Evolutionary conservation across 2,888 invertebrate species (phyloP).

Genomic region (Fabriciana adippe): DNA sequence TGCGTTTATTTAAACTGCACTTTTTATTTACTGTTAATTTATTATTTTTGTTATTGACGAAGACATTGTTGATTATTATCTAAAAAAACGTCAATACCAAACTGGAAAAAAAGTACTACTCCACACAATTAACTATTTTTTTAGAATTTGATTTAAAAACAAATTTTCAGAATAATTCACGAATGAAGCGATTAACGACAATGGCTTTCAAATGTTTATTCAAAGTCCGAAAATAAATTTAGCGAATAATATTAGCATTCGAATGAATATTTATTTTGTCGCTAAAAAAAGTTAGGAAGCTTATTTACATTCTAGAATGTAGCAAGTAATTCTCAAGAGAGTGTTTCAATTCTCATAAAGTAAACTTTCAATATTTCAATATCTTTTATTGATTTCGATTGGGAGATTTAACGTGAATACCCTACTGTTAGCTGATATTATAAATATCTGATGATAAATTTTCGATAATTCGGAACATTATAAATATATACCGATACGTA

Average conservation of each 20-base stretch:
- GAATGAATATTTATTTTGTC: conserved; percentile 29
- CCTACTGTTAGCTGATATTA: too few species aligned
- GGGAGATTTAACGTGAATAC: too few species aligned
- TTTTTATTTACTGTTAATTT: too few species aligned
- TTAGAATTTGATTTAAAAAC: background rate
- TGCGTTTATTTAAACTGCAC: too few species aligned
- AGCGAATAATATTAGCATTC: conserved; percentile 24
- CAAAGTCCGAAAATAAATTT: conserved; percentile 27
- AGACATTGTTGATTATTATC: background rate
- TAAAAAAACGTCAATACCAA: background rate
- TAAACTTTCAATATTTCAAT: background rate
- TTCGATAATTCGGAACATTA: too few species aligned
- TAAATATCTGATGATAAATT: background rate
- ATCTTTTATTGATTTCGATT: background rate
- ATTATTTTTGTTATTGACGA: too few species aligned
- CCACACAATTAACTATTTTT: background rate
- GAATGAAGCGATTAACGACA: conserved; percentile 26
- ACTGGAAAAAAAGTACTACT: background rate
- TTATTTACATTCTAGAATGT: conserved; percentile 13
- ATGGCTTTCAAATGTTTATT: conserved; percentile 32
- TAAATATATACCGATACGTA: too few species aligned
- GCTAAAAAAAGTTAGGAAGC: conserved; percentile 7
- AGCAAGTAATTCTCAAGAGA: conserved; percentile 7
- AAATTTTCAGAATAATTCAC: conserved; percentile 3
- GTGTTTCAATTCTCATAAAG: background rate